Evolutionary conservation across 2,113 vertebrate species (phyloP), one percentile per base, ranked within the genome.

Genomic region (Zeus faber): DNA sequence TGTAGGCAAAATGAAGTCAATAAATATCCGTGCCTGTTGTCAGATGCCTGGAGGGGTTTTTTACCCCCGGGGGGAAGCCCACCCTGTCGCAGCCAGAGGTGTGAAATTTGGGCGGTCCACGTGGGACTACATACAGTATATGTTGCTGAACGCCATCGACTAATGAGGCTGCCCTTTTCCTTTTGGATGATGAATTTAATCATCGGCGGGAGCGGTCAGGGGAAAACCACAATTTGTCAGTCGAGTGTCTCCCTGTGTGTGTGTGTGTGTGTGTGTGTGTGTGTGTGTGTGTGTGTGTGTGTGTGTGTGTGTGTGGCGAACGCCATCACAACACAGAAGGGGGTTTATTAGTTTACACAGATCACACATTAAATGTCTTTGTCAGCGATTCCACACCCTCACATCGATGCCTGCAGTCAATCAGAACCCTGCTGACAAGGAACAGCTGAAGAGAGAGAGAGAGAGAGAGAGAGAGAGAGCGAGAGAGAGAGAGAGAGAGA

Each of bases 1-100:
- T 51, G 63, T 50, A 37, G 78, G 82, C 52, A 55, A 78, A 86
- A 86, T 85, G 78, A 84, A 85, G 81, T 82, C 79, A 83, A 85
- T 87, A 86, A 88, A 87, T 89, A 85, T 86, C 84, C 67, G 60
- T 57, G 67, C 56, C 61, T 69, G 74, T 78, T 88, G 88, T 89
- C 83, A 86, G 81, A 87, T 68, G 79, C 83, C 84, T 90, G 88
- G 86, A 86, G 75, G 69, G 53, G 73, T 75, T 72, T 82, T 77
- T 84, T 76, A 81, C 65, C 65, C 74, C 65, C 5, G 33, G 22
- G 17, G 69, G 67, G 78, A 71, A 54, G 74, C 79, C 75, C 74
- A 75, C 79, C 72, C 65, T 74, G 75, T 75, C 81, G 77, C 76
- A 85, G 80, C 61, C 59, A 77, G 70, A 67, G 69, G 70, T 77